Base-by-base conservation (phyloP, 2,888 invertebrate species). In the Anoplius nigerrimus region DNA sequence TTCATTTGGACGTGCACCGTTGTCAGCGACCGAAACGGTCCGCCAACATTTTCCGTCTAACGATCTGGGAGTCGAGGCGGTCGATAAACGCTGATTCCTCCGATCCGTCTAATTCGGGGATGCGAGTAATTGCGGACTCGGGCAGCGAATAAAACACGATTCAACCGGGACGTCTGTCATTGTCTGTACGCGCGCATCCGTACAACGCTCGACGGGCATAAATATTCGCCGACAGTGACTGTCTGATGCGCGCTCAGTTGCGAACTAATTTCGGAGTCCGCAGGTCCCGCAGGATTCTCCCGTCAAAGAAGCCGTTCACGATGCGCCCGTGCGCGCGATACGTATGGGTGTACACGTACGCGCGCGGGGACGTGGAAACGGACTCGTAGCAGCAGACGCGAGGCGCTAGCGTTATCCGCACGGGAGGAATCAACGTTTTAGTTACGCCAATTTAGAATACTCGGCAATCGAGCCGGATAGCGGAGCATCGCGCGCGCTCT, bases 221-320 rank as follows among this genome's bases (percentile, higher is more conserved):
- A 34, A 34, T 34, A 34, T 34, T 2, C 34, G 34, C 11, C 11
- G 34, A 1, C 34, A 34, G 34, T 16, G 48, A 48, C 48, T 18
- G 48, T 48, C 48, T 48, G 48, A 48, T 18, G 16, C n/a, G 18
- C 18, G 48, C 48, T 48, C 18, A 48, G 48, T 48, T 18, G 16
- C 18, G 48, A 48, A 48, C 48, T 48, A 48, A 48, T 48, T 48
- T 48, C n/a, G 48, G 48, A 48, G 48, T 48, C 48, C 48, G 16
- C 48, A 16, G 11, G n/a, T 18, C 48, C 48, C 48, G 16, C n/a
- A 8, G 48, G 48, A 18, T 48, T 48, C 48, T 45, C 18, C 48
- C 16, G 5, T 48, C 48, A 16, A 16, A 18, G 48, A 48, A 48
- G 48, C 16, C 48, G 8, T 8, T 1, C 34, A 13, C 34, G 34